Percentiles rank a stretch among this genome's conserved stretches.
These are phyloP conservation scores for Acestrorhynchus altus DNA, from an alignment of 2,797 vertebrate species.

Conservation along the genomic window DNA sequence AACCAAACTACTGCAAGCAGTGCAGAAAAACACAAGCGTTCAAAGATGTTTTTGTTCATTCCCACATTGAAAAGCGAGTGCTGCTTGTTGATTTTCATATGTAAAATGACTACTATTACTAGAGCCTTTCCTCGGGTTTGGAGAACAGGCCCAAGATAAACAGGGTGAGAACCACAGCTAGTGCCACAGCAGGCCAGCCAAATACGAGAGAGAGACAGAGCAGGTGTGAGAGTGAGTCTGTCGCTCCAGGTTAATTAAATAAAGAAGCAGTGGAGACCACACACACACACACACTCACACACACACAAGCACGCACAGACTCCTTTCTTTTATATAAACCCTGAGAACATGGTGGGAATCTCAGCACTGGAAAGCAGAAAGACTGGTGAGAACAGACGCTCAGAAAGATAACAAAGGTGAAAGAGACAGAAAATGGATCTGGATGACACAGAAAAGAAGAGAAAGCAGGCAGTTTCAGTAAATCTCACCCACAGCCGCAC, in stretches of 20 bases:
- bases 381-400: background rate
- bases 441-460: background rate
- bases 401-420: slow-evolving; percentile 12
- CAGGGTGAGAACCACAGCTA: slow-evolving; percentile 63
- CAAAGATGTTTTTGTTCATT: background rate
- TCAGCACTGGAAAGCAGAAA: slow-evolving; percentile 12
- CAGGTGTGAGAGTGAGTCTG: slow-evolving; percentile 70
- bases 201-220: slow-evolving; percentile 64
- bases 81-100: background rate
- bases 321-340: slow-evolving; percentile 4
- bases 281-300: slow-evolving; percentile 23
- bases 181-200: slow-evolving; percentile 64
- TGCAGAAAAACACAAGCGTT: background rate
- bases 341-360: background rate
- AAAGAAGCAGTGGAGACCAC: slow-evolving; percentile 60
- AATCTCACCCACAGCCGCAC: background rate
- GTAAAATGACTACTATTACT: background rate
- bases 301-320: slow-evolving; percentile 26
- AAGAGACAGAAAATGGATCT: background rate
- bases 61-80: background rate
- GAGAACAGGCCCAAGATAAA: slow-evolving; percentile 52
- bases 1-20: background rate
- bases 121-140: slow-evolving; percentile 1
- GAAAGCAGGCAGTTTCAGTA: slow-evolving; percentile 6
- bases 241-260: slow-evolving; percentile 66